Base-by-base conservation (phyloP, 2,797 vertebrate genomes). In the Arremon aurantiirostris region DNA sequence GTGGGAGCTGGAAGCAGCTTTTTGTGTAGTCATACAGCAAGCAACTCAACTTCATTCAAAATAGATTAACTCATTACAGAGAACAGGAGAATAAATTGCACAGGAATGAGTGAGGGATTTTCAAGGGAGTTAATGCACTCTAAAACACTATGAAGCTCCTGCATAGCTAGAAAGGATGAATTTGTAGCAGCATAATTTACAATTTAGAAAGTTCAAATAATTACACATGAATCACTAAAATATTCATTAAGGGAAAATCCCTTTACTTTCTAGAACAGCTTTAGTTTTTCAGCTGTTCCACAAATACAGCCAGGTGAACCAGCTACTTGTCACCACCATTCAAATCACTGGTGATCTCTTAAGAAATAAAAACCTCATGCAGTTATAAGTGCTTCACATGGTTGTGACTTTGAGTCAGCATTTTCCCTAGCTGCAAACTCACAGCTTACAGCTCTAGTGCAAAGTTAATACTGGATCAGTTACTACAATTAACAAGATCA, bases 401-500 rank as follows among this genome's bases (percentile, higher is more conserved):
- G 57, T 17, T 81, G 44, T 6, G 5, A 37, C 57, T 87, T 68
- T 70, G n/a, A 92, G 79, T 24, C 82, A 42, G 82, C 34, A 18
- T 70, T 44, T 37, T 59, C 52, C 77, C 66, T 6, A 68, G 21
- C 78, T 68, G 28, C 63, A 89, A 53, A 24, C 42, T 64, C 71
- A 39, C 41, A 81, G 59, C 27, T 65, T 89, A 91, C 44, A 68
- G 35, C 41, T 82, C 49, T 32, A 41, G 27, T 60, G 41, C 71
- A 79, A 93, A 80, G 35, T 46, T 87, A 93, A 70, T 41, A 28
- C 34, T 44, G n/a, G 78, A 96, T 96, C 93, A 82, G 93, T 95
- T 94, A 72, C 73, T 79, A 10, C 77, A 96, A 97, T 91, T 93
- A 85, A 86, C 41, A 55, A 61, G 85, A 93, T 96, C 94, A 69